phyloP scores from a whole-genome alignment of 2,113 vertebrate genomes.

The Entelurus aequoreus region DNA sequence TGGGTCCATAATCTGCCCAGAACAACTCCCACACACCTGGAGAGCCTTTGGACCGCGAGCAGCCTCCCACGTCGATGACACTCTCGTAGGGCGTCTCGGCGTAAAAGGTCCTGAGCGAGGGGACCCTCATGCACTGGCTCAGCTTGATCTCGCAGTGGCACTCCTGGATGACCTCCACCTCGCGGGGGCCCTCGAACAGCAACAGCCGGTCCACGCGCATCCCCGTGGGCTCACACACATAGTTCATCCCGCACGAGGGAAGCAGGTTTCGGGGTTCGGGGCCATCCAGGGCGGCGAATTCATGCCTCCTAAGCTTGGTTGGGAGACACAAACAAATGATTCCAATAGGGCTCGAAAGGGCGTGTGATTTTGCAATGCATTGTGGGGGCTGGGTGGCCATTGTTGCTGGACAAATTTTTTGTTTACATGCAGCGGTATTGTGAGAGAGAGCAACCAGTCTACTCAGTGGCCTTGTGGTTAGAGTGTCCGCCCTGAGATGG shows the following conservation, averaged over 20 bases:
- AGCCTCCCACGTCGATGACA: conserved; percentile 68
- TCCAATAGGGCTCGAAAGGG: too few relatives aligned
- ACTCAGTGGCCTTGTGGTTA: too few relatives aligned
- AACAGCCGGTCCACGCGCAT: conserved; percentile 62
- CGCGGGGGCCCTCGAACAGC: conserved; percentile 58
- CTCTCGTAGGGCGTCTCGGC: conserved; percentile 71
- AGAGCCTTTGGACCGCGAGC: conserved; percentile 54
- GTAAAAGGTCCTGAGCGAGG: conserved; percentile 71
- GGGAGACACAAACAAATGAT: background rate
- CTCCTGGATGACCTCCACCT: conserved; percentile 69
- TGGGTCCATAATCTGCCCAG: background rate
- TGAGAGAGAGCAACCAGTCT: too few relatives aligned
- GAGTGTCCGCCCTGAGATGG: too few relatives aligned
- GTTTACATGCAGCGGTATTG: too few relatives aligned
- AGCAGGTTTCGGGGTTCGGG: background rate
- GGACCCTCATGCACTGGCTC: conserved; percentile 61
- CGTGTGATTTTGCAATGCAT: too few relatives aligned
- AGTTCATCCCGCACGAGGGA: conserved; percentile 54
- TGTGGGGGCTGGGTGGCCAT: too few relatives aligned
- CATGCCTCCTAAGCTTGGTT: conserved; percentile 33
- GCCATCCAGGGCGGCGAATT: background rate
- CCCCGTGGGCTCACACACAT: conserved; percentile 58
- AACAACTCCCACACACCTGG: conserved; percentile 41
- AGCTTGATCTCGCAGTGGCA: conserved; percentile 70
- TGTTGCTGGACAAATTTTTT: too few relatives aligned